Evolutionary conservation across 1,140 invertebrate species (phyloP).

Genomic region (Solen grandis): DNA sequence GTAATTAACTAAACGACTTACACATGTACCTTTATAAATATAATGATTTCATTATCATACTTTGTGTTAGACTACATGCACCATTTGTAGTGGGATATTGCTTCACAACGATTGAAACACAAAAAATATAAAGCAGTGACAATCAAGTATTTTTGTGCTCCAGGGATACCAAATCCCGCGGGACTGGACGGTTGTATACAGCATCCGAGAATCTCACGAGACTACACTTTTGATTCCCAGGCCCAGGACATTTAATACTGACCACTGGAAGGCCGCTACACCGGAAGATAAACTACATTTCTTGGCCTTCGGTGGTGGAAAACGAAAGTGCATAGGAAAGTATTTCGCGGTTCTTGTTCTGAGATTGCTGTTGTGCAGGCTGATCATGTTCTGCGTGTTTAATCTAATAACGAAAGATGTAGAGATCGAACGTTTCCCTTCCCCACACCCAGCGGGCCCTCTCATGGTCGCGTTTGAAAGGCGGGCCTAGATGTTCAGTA

Average conservation of each 20-base stretch:
- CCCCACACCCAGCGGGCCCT: slow-evolving; percentile 55
- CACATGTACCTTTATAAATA: too few relatives aligned
- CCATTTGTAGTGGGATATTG: too few relatives aligned
- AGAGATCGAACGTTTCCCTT: slow-evolving; percentile 57
- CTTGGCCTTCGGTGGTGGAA: slow-evolving; percentile 69
- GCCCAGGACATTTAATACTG: slow-evolving; percentile 54
- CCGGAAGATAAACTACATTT: slow-evolving; percentile 56
- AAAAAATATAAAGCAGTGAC: too few relatives aligned
- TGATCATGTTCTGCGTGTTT: slow-evolving; percentile 55
- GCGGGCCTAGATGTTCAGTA: too few relatives aligned
- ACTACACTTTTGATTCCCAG: background rate
- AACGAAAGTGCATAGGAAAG: slow-evolving; percentile 66
- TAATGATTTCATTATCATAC: too few relatives aligned
- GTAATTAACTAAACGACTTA: too few relatives aligned
- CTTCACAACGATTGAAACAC: too few relatives aligned
- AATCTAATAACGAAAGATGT: slow-evolving; percentile 52
- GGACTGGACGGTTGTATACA: slow-evolving; percentile 51
- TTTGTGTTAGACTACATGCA: too few relatives aligned
- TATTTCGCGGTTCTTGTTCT: slow-evolving; percentile 61
- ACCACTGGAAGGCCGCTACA: slow-evolving; percentile 59
- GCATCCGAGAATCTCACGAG: slow-evolving; percentile 51
- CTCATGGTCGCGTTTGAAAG: too few relatives aligned
- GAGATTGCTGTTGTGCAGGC: slow-evolving; percentile 61
- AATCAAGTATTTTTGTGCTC: too few relatives aligned
- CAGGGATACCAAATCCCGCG: slow-evolving; percentile 58